These are phyloP conservation scores for Porites cylindrica DNA, from an alignment of 92 coral and sea anemone genomes.

Conservation along the genomic window DNA sequence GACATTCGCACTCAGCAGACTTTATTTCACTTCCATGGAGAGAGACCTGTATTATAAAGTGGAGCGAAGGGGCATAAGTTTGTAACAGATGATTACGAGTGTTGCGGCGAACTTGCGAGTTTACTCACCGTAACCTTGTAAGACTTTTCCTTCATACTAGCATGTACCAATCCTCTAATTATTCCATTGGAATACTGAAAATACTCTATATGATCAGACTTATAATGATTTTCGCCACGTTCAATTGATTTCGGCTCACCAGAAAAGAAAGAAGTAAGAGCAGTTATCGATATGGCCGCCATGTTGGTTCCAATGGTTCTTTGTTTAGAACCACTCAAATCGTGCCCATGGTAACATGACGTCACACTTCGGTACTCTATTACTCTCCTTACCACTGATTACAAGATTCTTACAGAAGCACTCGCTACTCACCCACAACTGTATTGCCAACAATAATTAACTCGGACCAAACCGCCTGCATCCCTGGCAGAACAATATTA, in stretches of 20 bases:
- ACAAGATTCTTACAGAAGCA: neutral
- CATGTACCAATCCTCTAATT: conserved; percentile 53
- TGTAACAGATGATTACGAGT: neutral
- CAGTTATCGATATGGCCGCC: conserved; percentile 12
- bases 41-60: conserved; percentile 19
- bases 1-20: conserved; percentile 49
- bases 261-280: conserved; percentile 8
- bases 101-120: neutral
- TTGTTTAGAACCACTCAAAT: conserved; percentile 9
- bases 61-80: neutral
- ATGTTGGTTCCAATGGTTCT: conserved; percentile 11
- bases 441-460: neutral
- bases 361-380: neutral
- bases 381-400: neutral
- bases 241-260: conserved; percentile 27
- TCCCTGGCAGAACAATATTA: neutral
- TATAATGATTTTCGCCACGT: too few species aligned
- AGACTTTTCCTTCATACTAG: conserved; percentile 61
- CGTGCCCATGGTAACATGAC: too few species aligned
- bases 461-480: neutral
- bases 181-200: conserved; percentile 49
- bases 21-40: conserved; percentile 45
- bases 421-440: neutral
- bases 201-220: conserved; percentile 16
- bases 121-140: conserved; percentile 53